These are phyloP conservation scores for Melinaea menophilus DNA, from an alignment of 2,888 invertebrate species.

Conservation along the genomic window DNA sequence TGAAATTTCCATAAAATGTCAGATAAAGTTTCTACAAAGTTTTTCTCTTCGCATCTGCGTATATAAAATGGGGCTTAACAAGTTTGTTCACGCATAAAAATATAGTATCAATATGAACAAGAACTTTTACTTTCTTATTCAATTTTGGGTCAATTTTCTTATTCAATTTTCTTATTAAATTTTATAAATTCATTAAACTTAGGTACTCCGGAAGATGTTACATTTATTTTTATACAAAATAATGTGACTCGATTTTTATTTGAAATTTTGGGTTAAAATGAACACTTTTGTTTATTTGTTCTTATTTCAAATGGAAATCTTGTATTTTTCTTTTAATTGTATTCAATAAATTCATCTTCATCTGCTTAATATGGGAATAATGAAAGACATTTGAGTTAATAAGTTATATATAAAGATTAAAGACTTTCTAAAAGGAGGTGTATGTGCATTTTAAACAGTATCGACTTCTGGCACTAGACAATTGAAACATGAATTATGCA, in stretches of 20 bases:
- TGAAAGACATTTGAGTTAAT: neutral
- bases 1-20: constrained; percentile 25
- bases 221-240: no score
- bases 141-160: constrained; percentile 16
- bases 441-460: constrained; percentile 13
- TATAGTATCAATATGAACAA: constrained; percentile 29
- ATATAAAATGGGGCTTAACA: constrained; percentile 25
- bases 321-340: no score
- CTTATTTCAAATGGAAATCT: no score
- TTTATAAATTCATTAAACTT: constrained; percentile 9
- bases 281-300: no score
- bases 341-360: no score
- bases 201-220: neutral
- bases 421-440: neutral
- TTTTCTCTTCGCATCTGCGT: constrained; percentile 20
- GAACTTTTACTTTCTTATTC: constrained; percentile 20
- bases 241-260: no score
- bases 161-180: constrained; percentile 17
- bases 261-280: no score
- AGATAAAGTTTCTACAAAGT: constrained; percentile 23
- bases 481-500: constrained; percentile 18
- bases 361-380: no score
- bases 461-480: constrained; percentile 13
- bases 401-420: neutral
- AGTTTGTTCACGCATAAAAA: constrained; percentile 33